phyloP scores from a whole-genome alignment of 2,797 vertebrate species.

The Tenualosa ilisha region DNA sequence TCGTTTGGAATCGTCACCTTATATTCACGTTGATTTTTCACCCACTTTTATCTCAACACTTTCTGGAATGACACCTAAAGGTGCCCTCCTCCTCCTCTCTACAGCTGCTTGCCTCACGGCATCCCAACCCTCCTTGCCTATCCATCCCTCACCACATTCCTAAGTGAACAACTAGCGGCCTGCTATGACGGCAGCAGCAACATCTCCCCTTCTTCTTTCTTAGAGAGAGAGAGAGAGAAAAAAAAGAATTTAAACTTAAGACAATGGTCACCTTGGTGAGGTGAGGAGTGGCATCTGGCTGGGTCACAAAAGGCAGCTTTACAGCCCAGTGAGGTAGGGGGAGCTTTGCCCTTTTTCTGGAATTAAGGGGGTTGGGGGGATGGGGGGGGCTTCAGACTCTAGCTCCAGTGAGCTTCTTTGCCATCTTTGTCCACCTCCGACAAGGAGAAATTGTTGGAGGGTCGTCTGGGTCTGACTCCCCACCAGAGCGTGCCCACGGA shows the following conservation, averaged over 20 bases:
- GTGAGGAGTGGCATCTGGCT: conserved; percentile 29
- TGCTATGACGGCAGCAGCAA: conserved; percentile 20
- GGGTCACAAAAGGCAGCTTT: conserved; percentile 29
- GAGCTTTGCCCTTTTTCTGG: not conserved
- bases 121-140: conserved; percentile 32
- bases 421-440: conserved; percentile 12
- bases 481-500: conserved; percentile 28
- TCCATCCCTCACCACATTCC: conserved; percentile 28
- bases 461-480: conserved; percentile 24
- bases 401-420: conserved; percentile 54
- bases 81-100: conserved; percentile 13
- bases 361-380: not conserved
- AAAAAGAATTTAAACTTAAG: not conserved
- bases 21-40: not conserved
- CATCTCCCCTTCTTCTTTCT: conserved; percentile 27
- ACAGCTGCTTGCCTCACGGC: conserved; percentile 34
- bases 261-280: conserved; percentile 9
- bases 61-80: conserved; percentile 44
- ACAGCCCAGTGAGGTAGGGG: conserved; percentile 18
- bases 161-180: not conserved
- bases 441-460: conserved; percentile 7
- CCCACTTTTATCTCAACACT: conserved; percentile 14
- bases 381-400: conserved; percentile 34
- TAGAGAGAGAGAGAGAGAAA: not conserved
- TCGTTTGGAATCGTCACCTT: conserved; percentile 22